Conservation (phyloP, 2,113 vertebrate species). For the Eleginops maclovinus region DNA sequence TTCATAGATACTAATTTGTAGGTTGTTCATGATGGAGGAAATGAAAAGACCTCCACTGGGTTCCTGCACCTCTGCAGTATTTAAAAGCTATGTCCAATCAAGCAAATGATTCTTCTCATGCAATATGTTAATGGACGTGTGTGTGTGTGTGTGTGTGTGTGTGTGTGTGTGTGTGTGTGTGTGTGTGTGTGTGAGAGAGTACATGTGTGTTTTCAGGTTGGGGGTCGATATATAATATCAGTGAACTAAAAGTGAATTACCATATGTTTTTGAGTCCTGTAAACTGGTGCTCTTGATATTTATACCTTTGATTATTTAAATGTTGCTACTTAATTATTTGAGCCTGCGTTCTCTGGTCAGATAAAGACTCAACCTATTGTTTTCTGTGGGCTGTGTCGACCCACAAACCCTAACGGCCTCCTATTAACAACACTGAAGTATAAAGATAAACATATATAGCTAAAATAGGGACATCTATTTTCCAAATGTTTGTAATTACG, state of each 20-base stretch:
- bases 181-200: not conserved
- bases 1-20: conserved; percentile 48
- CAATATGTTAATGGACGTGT: conserved; percentile 90
- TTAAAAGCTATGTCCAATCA: conserved; percentile 95
- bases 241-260: conserved; percentile 97
- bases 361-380: conserved; percentile 37
- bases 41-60: conserved; percentile 50
- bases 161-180: not conserved
- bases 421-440: not conserved
- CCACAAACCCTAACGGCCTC: not conserved
- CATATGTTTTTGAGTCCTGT: conserved; percentile 95
- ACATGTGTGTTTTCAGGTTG: conserved; percentile 25
- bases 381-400: conserved; percentile 12
- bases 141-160: conserved; percentile 17
- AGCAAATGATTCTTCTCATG: conserved; percentile 94
- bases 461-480: not conserved
- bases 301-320: conserved; percentile 97
- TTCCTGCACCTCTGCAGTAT: conserved; percentile 78
- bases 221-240: conserved; percentile 89
- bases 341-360: conserved; percentile 40
- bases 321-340: conserved; percentile 91
- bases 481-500: not conserved
- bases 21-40: conserved; percentile 50
- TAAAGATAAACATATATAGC: not conserved
- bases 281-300: conserved; percentile 95